Evolutionary conservation across 1,140 invertebrate species (phyloP), one percentile per base, ranked within the genome.

Genomic region (Papilio polytes): DNA sequence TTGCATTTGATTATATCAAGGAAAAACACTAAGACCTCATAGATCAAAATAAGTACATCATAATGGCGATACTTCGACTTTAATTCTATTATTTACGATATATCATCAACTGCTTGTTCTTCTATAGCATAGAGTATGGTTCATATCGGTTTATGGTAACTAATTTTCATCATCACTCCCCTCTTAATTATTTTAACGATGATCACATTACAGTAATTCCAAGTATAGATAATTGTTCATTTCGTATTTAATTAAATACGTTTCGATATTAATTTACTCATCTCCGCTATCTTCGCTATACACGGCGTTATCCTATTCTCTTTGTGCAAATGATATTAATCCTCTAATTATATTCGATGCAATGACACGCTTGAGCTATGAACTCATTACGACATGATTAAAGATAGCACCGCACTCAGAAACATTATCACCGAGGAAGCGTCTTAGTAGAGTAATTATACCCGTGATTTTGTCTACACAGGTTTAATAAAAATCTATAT

Each of bases 201-300:
- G 6, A 41, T 41, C 12, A 48, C 12, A 12, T 13, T 48, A 48
- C 3, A 48, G 10, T 48, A 48, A 48, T 56, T 56, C 59, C 4
- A 26, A 63, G 2, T 3, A 31, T 26, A 15, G 12, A 12, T 22
- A 26, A 63, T 63, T 63, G 59, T 4, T n/a, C 18, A 63, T 63
- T 63, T 63, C 26, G 20, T 31, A 63, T 12, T 4, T 63, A 26
- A 63, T 63, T 63, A 31, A 63, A 13, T 63, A 63, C 59, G 59
- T 22, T 63, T 63, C 59, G 22, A 26, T 63, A 63, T 63, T 63
- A 63, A 63, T 63, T 63, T 26, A 63, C 56, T 20, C 56, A 10
- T 6, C n/a, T 63, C 20, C 4, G 59, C 59, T 63, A 63, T 63
- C 59, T 63, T 13, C 3, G 22, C 22, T 26, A 63, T 63, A 63